Conservation (phyloP, 2,888 invertebrate genomes). For the Ferdinandea cuprea region DNA sequence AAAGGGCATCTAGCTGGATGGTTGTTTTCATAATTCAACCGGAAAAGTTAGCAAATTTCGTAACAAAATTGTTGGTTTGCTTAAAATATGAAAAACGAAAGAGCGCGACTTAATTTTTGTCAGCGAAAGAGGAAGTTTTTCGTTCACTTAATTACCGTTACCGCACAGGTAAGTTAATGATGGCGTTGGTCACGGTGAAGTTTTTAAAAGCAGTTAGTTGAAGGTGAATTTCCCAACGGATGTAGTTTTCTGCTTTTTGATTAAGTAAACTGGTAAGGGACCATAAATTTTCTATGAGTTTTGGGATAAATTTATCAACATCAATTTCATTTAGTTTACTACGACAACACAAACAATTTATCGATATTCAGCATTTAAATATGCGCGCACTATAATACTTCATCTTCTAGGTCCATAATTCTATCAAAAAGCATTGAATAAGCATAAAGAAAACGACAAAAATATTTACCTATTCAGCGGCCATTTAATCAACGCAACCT, state of each 20-base stretch:
- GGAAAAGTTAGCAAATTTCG: constrained; percentile 67
- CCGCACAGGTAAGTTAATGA: constrained; percentile 62
- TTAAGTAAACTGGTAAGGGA: too few relatives aligned
- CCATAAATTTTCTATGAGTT: too few relatives aligned
- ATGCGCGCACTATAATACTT: constrained; percentile 12
- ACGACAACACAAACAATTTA: constrained; percentile 10
- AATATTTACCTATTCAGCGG: constrained; percentile 71
- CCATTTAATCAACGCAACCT: constrained; percentile 76
- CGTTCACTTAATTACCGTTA: constrained; percentile 62
- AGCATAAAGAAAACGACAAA: constrained; percentile 58
- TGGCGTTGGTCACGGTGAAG: constrained; percentile 47
- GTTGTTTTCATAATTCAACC: constrained; percentile 64
- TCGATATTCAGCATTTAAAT: constrained; percentile 16
- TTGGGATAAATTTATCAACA: too few relatives aligned
- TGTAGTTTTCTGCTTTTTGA: constrained; percentile 9
- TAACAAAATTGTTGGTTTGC: constrained; percentile 52
- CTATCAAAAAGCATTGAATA: constrained; percentile 52
- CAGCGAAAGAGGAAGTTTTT: constrained; percentile 63
- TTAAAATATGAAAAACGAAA: constrained; percentile 40
- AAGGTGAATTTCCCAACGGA: not conserved
- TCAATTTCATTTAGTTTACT: not conserved
- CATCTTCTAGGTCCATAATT: constrained; percentile 26
- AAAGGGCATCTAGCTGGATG: constrained; percentile 7
- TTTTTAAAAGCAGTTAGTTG: constrained; percentile 34
- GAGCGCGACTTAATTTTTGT: constrained; percentile 54